These are phyloP conservation scores for Anser brachyrhynchus DNA, from an alignment of 2,113 vertebrate genomes.

Conservation along the genomic window DNA sequence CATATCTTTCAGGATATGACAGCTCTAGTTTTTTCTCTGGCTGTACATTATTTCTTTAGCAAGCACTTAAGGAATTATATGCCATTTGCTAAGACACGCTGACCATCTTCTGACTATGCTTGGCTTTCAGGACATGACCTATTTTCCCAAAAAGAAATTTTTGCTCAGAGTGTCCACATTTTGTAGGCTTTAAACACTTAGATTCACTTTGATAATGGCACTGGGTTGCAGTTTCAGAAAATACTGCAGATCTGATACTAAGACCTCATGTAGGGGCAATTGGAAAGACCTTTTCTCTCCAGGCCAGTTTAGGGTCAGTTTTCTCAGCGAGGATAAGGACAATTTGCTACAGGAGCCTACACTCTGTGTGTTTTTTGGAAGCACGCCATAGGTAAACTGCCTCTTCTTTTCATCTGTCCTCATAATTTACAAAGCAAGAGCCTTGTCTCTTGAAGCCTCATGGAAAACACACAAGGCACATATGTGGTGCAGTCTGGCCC, in stretches of 20 bases:
- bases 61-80: background rate
- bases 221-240: background rate
- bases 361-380: background rate
- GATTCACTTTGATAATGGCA: background rate
- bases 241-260: background rate
- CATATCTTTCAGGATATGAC: conserved; percentile 28
- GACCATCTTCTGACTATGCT: background rate
- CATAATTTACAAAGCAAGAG: background rate
- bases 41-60: background rate
- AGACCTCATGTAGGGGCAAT: background rate
- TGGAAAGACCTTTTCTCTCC: accelerated
- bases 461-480: background rate
- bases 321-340: background rate
- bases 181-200: background rate
- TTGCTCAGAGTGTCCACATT: background rate
- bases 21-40: conserved; percentile 6
- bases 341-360: background rate
- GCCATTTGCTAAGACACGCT: background rate
- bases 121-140: background rate
- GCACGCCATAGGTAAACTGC: accelerated
- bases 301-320: background rate
- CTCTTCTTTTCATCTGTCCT: background rate
- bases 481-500: accelerated
- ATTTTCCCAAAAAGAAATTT: background rate
- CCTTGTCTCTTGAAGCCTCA: background rate